A percentile compares a stretch with the other conserved stretches of the same genome.
Evolutionary conservation across 2,888 invertebrate species (phyloP).

Genomic region (Pecten maximus): DNA sequence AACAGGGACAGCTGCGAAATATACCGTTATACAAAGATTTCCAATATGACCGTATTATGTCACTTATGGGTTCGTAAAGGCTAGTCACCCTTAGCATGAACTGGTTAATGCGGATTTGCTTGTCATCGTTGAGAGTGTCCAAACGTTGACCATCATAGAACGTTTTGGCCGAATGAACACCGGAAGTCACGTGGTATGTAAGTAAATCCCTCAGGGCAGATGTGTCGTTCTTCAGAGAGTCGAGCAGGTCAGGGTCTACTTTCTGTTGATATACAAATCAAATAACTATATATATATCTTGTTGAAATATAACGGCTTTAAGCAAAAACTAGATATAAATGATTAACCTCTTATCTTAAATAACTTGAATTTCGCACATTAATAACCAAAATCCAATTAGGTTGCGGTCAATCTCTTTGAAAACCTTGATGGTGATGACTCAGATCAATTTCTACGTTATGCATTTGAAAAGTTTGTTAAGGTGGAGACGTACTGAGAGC

Average conservation of each 20-base stretch:
- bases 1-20: too few relatives aligned
- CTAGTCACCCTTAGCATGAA: conserved; percentile 84
- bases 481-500: conserved; percentile 72
- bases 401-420: too few relatives aligned
- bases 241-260: conserved; percentile 66
- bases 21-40: too few relatives aligned
- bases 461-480: neutral
- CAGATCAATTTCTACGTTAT: too few relatives aligned
- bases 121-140: conserved; percentile 83
- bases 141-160: conserved; percentile 85
- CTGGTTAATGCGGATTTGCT: conserved; percentile 85
- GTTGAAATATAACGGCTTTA: too few relatives aligned
- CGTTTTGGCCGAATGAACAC: conserved; percentile 84
- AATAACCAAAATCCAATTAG: too few relatives aligned
- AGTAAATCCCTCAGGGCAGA: conserved; percentile 85
- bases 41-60: too few relatives aligned
- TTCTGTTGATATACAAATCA: conserved; percentile 50
- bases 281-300: neutral
- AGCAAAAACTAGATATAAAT: too few relatives aligned
- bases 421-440: too few relatives aligned
- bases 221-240: conserved; percentile 81
- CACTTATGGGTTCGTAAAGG: too few relatives aligned
- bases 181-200: conserved; percentile 87
- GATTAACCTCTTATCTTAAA: too few relatives aligned
- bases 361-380: too few relatives aligned